phyloP scores from a whole-genome alignment of 2,888 invertebrate species.

The Cacoxenus indagator region DNA sequence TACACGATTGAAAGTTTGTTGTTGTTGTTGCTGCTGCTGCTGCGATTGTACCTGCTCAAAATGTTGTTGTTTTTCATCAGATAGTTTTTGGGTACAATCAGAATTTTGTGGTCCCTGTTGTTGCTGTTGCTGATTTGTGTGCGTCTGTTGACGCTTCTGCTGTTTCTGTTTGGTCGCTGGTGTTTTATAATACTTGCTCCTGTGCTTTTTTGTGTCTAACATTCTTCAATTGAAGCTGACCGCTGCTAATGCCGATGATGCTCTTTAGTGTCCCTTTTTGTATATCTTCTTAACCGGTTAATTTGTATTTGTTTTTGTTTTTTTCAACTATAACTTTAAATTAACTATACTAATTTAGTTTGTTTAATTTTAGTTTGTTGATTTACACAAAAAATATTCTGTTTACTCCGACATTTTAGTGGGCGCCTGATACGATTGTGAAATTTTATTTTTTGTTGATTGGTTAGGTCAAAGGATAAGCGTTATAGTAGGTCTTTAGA shows the following conservation, averaged over 20 bases:
- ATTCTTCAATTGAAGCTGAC: conserved; percentile 50
- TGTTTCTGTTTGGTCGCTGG: conserved; percentile 56
- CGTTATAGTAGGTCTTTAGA: not conserved
- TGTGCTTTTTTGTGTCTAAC: conserved; percentile 66
- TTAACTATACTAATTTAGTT: conserved; percentile 38
- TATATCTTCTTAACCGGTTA: not conserved
- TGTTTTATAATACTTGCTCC: conserved; percentile 64
- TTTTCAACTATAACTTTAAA: conserved; percentile 6
- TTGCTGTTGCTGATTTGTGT: conserved; percentile 26
- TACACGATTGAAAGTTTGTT: not conserved
- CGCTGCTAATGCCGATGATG: conserved; percentile 14
- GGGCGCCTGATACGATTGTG: not conserved
- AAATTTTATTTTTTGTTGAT: conserved; percentile 26
- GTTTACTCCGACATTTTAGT: too few species aligned
- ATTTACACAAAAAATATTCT: not conserved
- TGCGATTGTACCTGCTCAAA: conserved; percentile 4
- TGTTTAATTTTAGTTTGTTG: not conserved
- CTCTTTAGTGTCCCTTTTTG: not conserved
- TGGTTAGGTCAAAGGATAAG: too few species aligned
- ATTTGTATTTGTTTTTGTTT: conserved; percentile 6
- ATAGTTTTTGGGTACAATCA: not conserved
- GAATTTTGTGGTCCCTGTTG: conserved; percentile 30
- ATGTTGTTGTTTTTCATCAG: conserved; percentile 3
- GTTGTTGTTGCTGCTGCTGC: conserved; percentile 19
- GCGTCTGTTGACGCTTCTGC: conserved; percentile 38